Evolutionary conservation across 2,888 invertebrate genomes (phyloP).

Genomic region (Drosophila peninsularis): DNA sequence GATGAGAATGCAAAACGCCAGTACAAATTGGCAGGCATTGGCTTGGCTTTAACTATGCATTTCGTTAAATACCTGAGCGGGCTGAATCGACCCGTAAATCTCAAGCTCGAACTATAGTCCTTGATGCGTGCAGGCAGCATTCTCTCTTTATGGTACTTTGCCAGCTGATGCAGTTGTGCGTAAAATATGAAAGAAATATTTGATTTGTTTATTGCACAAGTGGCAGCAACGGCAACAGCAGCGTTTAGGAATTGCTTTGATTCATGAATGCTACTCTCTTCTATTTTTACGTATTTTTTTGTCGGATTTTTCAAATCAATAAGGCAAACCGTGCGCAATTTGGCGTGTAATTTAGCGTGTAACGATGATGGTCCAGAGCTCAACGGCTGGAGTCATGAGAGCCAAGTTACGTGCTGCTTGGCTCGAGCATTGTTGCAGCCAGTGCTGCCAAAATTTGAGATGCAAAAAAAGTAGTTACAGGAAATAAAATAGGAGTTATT

Average conservation of each 20-base stretch:
- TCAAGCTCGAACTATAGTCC: constrained; percentile 6
- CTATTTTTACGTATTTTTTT: constrained; percentile 11
- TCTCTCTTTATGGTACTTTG: constrained; percentile 39
- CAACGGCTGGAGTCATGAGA: constrained; percentile 21
- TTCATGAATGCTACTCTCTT: constrained; percentile 19
- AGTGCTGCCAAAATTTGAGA: constrained; percentile 15
- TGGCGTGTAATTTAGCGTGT: constrained; percentile 78
- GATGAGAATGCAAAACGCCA: constrained; percentile 45
- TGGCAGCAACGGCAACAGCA: constrained; percentile 49
- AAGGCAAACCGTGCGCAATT: constrained; percentile 72
- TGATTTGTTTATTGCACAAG: constrained; percentile 77
- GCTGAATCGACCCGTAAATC: constrained; percentile 25
- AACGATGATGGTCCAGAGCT: constrained; percentile 67
- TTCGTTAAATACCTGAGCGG: constrained; percentile 53
- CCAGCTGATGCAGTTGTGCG: constrained; percentile 66
- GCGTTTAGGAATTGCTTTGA: constrained; percentile 34
- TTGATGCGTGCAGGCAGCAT: constrained; percentile 54
- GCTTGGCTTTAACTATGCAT: constrained; percentile 64
- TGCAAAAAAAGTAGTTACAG: not conserved
- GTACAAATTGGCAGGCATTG: constrained; percentile 44
- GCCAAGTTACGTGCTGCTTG: constrained; percentile 8
- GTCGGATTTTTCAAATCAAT: constrained; percentile 64
- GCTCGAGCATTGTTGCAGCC: not conserved
- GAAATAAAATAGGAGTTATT: not conserved
- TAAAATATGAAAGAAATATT: constrained; percentile 77